Conservation (phyloP, 2,888 invertebrate genomes). For the Ethmia dodecea region DNA sequence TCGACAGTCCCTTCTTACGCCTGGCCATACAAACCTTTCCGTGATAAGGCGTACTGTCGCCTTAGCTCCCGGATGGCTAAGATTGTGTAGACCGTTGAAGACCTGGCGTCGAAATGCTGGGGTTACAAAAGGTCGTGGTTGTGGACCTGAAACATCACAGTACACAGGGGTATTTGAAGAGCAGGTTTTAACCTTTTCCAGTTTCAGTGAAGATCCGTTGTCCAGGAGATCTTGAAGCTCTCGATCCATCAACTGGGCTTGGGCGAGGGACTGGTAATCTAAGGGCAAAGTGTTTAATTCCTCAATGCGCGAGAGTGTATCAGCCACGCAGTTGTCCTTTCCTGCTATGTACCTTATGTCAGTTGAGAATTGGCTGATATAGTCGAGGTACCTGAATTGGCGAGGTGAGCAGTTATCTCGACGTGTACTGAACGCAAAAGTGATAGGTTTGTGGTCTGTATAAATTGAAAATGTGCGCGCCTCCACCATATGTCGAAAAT, state of each 20-base stretch:
- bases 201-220: constrained; percentile 2
- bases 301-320: constrained; percentile 25
- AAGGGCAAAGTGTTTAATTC: constrained; percentile 9
- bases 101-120: constrained; percentile 3
- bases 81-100: constrained; percentile 3
- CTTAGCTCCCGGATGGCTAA: constrained; percentile 12
- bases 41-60: too few species aligned
- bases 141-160: constrained; percentile 11
- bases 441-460: too few species aligned
- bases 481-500: constrained; percentile 40
- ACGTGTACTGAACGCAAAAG: too few species aligned
- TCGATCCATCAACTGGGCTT: constrained; percentile 3
- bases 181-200: constrained; percentile 5
- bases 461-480: constrained; percentile 27
- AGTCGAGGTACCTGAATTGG: too few species aligned
- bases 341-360: too few species aligned
- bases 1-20: constrained; percentile 22
- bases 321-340: constrained; percentile 12
- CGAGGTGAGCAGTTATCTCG: too few species aligned
- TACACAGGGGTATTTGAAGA: constrained; percentile 13
- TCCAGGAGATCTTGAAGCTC: constrained; percentile 4
- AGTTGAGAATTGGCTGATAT: too few species aligned
- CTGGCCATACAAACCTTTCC: constrained; percentile 30
- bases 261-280: constrained; percentile 3
- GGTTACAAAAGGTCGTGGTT: constrained; percentile 13